Evolutionary conservation across 2,113 vertebrate species (phyloP), one percentile per base, ranked within the genome.

Genomic region (Astur gentilis): DNA sequence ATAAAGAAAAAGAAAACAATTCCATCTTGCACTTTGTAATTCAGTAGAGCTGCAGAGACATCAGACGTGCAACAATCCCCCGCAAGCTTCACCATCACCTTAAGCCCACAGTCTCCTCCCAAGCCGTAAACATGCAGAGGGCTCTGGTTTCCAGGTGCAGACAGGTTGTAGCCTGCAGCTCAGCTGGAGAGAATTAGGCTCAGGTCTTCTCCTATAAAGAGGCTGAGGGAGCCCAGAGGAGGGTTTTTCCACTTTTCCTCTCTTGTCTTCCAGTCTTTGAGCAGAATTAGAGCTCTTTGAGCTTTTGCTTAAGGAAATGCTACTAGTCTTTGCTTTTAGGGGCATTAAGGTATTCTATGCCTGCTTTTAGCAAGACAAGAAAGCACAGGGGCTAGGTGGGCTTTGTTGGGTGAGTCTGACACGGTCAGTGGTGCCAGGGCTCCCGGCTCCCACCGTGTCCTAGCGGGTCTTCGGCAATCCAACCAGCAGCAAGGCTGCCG

Each of bases 211-310:
- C 49, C 80, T 78, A 6, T 75, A 70, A 83, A 94, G 38, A 44
- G n/a, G 29, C 42, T 21, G 55, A 58, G 26, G 12, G 42, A 17
- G 8, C 0, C 3, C 2, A 9, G 0, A 0, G 16, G 5, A 3
- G 1, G 5, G 7, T 0, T 76, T 82, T 83, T 55, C 12, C 2
- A 3, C 5, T 50, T 83, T 26, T 34, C 13, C 2, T 47, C 9
- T 40, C 26, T 52, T 44, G 6, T 18, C 22, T 32, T 9, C 3
- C 3, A 4, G 19, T 44, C 5, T 88, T 60, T 8, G 0, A 16
- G 19, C 2, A 47, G 77, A 50, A 10, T 61, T 26, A 50, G 32
- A 22, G 16, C 11, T 80, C 17, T 47, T 45, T 6, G 16, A 36
- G 27, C 1, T 73, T 82, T 73, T 73, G 17, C 15, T 58, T 49